Evolutionary conservation across 2,888 invertebrate genomes (phyloP).

Genomic region (Luperina nickerlii): DNA sequence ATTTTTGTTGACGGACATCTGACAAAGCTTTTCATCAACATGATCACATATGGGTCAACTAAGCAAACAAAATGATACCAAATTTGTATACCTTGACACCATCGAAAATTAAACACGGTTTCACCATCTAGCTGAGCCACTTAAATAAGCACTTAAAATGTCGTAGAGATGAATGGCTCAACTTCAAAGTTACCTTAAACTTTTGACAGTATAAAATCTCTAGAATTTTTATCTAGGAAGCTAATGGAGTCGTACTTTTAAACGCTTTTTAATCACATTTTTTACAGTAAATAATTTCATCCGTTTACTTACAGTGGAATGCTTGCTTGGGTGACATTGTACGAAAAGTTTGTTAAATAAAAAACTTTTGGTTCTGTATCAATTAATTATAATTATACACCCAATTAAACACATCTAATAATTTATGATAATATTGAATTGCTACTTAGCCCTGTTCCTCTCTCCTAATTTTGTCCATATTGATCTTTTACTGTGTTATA

Average conservation of each 20-base stretch:
- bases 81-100: conserved; percentile 20
- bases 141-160: conserved; percentile 84
- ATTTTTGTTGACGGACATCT: neutral
- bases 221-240: conserved; percentile 71
- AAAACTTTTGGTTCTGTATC: conserved; percentile 5
- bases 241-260: conserved; percentile 59
- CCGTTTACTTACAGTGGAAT: neutral
- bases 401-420: neutral
- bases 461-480: too few species aligned
- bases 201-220: conserved; percentile 75
- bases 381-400: conserved; percentile 11
- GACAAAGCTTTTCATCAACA: neutral
- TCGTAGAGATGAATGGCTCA: conserved; percentile 81
- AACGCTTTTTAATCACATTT: conserved; percentile 37
- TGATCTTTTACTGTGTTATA: too few species aligned
- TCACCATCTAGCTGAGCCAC: conserved; percentile 75
- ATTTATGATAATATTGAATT: too few species aligned
- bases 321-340: conserved; percentile 12
- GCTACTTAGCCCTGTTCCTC: too few species aligned
- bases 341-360: conserved; percentile 5
- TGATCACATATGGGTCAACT: neutral
- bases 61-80: conserved; percentile 9
- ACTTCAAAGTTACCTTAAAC: conserved; percentile 75
- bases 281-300: conserved; percentile 26
- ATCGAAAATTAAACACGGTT: conserved; percentile 78